phyloP scores from a whole-genome alignment of 2,888 invertebrate genomes.

The Drosophila prostipennis region DNA sequence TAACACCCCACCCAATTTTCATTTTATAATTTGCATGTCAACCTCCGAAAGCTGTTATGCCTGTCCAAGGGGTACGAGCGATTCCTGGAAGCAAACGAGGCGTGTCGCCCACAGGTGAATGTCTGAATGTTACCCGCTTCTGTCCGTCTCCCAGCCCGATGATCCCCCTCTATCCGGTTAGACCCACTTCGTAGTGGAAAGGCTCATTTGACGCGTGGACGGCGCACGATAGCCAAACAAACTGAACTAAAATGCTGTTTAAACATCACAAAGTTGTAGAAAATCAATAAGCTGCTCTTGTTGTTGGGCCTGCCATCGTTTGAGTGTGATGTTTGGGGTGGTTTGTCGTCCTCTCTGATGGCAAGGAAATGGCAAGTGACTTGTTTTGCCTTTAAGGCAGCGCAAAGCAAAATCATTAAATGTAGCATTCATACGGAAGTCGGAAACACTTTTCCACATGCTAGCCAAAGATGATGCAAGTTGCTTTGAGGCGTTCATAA shows the following conservation, averaged over 20 bases:
- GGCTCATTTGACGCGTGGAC: slow-evolving; percentile 46
- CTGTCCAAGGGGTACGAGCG: slow-evolving; percentile 1
- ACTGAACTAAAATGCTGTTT: slow-evolving; percentile 48
- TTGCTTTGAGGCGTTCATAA: slow-evolving; percentile 20
- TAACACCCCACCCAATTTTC: background rate
- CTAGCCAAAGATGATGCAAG: slow-evolving; percentile 59
- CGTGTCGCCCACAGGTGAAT: slow-evolving; percentile 3
- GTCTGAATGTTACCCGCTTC: background rate
- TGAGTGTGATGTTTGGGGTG: slow-evolving; percentile 8
- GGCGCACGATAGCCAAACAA: slow-evolving; percentile 55
- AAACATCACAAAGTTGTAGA: slow-evolving; percentile 35
- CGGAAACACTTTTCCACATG: slow-evolving; percentile 65
- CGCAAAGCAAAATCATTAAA: slow-evolving; percentile 18
- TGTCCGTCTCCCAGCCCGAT: background rate
- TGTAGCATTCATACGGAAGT: slow-evolving; percentile 54
- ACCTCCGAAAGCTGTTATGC: background rate
- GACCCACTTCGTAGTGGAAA: slow-evolving; percentile 10
- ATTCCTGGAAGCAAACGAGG: slow-evolving; percentile 4
- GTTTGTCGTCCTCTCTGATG: slow-evolving; percentile 18
- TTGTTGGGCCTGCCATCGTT: slow-evolving; percentile 9
- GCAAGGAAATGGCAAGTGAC: slow-evolving; percentile 32
- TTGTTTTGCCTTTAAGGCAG: slow-evolving; percentile 25
- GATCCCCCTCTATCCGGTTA: background rate
- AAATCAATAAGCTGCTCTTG: slow-evolving; percentile 39
- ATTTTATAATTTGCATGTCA: slow-evolving; percentile 1